phyloP scores from a whole-genome alignment of 2,797 vertebrate species.

The Malurus leucopterus region DNA sequence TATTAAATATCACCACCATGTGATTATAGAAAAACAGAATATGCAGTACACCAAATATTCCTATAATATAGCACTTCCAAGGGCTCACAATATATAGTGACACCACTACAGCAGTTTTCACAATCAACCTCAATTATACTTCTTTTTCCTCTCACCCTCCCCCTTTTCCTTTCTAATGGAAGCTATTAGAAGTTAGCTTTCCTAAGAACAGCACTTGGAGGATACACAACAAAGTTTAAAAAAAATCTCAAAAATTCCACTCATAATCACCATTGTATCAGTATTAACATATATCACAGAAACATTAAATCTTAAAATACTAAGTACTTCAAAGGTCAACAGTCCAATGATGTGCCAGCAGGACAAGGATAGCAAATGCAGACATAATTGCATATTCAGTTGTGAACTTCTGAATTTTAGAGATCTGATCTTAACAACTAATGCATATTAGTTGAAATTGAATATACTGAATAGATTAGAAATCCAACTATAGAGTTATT shows the following conservation, averaged over 20 bases:
- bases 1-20: neutral
- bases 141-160: neutral
- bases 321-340: neutral
- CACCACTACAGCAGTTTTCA: neutral
- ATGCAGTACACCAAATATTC: neutral
- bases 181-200: neutral
- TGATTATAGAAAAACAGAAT: neutral
- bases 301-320: neutral
- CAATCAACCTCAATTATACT: neutral
- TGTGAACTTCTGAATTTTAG: neutral
- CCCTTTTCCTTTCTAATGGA: neutral
- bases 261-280: rapidly evolving
- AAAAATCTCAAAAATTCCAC: neutral
- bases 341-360: neutral
- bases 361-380: neutral
- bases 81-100: neutral
- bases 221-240: neutral
- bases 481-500: neutral
- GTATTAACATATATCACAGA: neutral
- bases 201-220: neutral
- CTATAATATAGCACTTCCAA: neutral
- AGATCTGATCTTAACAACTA: neutral
- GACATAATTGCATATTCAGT: neutral
- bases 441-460: neutral
- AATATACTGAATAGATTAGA: neutral